These are phyloP conservation scores for Andrena bicolor DNA, from an alignment of 2,888 invertebrate genomes.

Conservation along the genomic window DNA sequence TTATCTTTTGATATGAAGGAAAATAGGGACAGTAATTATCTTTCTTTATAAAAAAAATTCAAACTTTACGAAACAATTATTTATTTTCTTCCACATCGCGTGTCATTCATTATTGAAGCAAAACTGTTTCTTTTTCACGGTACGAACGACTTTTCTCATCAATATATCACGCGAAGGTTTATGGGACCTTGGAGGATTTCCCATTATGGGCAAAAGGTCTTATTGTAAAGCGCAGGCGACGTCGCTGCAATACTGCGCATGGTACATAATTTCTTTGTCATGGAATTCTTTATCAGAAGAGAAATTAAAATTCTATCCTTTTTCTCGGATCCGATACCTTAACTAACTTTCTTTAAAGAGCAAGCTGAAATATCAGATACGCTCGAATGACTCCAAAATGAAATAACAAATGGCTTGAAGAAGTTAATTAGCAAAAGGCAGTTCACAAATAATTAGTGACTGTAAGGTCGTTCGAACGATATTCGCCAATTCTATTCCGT, in stretches of 20 bases:
- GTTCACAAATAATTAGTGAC: neutral
- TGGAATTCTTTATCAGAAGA: neutral
- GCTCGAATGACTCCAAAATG: neutral
- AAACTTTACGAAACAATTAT: neutral
- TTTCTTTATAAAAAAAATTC: neutral
- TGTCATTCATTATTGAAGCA: neutral
- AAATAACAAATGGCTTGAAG: neutral
- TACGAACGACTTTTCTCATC: neutral
- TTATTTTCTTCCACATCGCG: too few relatives aligned
- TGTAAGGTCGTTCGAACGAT: neutral
- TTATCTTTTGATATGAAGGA: too few relatives aligned
- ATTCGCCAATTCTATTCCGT: neutral
- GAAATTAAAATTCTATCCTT: neutral
- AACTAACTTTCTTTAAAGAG: neutral
- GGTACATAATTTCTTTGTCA: neutral
- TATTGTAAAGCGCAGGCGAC: neutral
- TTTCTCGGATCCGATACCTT: neutral
- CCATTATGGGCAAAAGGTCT: constrained; percentile 9
- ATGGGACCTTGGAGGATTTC: neutral
- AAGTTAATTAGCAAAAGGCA: neutral
- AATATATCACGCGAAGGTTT: neutral
- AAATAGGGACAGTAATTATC: too few relatives aligned
- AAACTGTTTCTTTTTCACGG: neutral
- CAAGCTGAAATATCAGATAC: neutral
- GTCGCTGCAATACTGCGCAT: neutral